phyloP scores from a whole-genome alignment of 92 coral and sea anemone genomes.

The Siderastrea siderea region DNA sequence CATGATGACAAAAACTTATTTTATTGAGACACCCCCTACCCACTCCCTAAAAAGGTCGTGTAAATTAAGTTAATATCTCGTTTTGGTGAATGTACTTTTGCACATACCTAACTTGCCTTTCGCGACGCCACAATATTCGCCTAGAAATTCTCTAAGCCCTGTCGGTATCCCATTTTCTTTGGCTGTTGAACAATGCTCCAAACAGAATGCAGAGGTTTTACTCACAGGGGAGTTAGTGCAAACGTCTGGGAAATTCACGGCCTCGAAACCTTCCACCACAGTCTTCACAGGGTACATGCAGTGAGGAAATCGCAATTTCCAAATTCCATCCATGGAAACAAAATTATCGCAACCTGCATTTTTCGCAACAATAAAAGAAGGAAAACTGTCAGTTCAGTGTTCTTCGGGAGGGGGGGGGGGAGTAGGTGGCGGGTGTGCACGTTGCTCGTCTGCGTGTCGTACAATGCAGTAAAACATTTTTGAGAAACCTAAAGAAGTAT shows the following conservation, averaged over 20 bases:
- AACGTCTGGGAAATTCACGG: background rate
- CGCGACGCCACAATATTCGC: background rate
- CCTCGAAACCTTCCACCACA: background rate
- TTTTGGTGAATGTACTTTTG: background rate
- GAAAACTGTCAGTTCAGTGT: background rate
- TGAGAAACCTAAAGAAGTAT: no score
- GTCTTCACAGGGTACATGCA: slow-evolving; percentile 54
- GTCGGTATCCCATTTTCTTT: background rate
- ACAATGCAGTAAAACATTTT: no score
- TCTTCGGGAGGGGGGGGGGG: no score
- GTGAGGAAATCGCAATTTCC: slow-evolving; percentile 59
- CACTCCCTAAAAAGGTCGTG: background rate
- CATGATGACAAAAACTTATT: no score
- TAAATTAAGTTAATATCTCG: background rate
- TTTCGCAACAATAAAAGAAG: background rate
- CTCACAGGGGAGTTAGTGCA: background rate
- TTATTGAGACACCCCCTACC: no score
- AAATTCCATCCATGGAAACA: slow-evolving; percentile 29
- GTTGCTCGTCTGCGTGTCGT: no score
- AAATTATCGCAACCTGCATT: slow-evolving; percentile 13
- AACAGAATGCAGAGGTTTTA: background rate
- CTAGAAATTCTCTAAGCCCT: background rate
- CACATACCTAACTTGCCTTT: background rate
- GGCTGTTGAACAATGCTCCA: background rate
- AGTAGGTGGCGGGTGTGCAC: no score